Evolutionary conservation across 2,888 invertebrate genomes (phyloP), one percentile per base, ranked within the genome.

Genomic region (Pterostichus madidus): DNA sequence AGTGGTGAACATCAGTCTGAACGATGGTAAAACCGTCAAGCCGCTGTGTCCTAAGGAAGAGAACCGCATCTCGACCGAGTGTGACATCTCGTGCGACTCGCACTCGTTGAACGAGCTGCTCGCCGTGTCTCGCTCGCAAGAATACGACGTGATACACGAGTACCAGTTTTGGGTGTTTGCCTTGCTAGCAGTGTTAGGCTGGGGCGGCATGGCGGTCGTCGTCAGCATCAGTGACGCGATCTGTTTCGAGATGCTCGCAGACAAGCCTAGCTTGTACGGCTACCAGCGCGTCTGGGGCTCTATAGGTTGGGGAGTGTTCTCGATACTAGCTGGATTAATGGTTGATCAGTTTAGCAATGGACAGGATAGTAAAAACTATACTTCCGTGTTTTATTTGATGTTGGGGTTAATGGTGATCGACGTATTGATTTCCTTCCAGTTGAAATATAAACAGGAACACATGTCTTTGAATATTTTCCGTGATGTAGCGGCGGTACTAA

Each of bases 171-270:
- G 96, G 94, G 88, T 95, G 85, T 96, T 97, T 87, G 93, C 97
- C 85, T 86, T 93, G 31, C 90, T 96, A 81, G 93, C 96, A 89
- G 92, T 96, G n/a, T 86, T 95, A 10, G 95, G 94, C 83, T 97
- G 97, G 95, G 90, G 95, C 31, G 95, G 95, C 1, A 96, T 97
- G 93, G 95, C 97, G 0, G 95, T 97, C 0, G 95, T 96, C 1
- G 95, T 97, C 15, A 96, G 96, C 84, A 93, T 98, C 80, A 95
- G 95, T 0, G 98, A 98, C 91, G 95, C 97, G 0, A 96, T 98
- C 84, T 97, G 97, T 88, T 97, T 97, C 89, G 94, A 95, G 87
- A 91, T 96, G 76, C 91, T 98, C 31, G 95, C 95, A 64, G 93
- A 94, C 4, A 92, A 93, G 78, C 93, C 94, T n/a, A 92, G 94